Evolutionary conservation across 1,140 invertebrate species (phyloP).

Genomic region (Drosophila littoralis): DNA sequence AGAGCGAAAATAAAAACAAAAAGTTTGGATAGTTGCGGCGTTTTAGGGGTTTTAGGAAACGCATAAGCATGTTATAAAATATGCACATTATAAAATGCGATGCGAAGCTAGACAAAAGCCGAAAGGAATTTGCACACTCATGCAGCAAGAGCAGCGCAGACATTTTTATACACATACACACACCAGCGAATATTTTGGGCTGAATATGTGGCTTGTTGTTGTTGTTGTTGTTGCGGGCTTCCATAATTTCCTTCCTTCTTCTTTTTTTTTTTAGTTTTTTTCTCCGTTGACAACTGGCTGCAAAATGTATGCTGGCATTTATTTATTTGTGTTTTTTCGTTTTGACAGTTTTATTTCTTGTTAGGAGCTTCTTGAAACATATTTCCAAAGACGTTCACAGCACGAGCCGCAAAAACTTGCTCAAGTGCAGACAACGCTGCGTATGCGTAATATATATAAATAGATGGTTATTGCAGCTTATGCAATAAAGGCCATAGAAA

Average conservation of each 20-base stretch:
- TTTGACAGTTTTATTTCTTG: slow-evolving; percentile 69
- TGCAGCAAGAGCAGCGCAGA: slow-evolving; percentile 18
- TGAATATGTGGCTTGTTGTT: no score
- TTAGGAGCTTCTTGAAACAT: slow-evolving; percentile 37
- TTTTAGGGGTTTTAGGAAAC: slow-evolving; percentile 50
- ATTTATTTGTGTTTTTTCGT: slow-evolving; percentile 69
- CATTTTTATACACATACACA: slow-evolving; percentile 23
- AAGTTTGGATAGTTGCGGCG: slow-evolving; percentile 14
- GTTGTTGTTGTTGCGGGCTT: slow-evolving; percentile 42
- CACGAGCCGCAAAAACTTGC: not conserved
- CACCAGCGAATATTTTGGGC: slow-evolving; percentile 16
- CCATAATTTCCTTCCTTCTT: slow-evolving; percentile 76
- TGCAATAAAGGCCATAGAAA: slow-evolving; percentile 19
- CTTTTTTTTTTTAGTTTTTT: slow-evolving; percentile 1
- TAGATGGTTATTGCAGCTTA: slow-evolving; percentile 24
- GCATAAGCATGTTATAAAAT: slow-evolving; percentile 78
- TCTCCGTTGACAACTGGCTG: slow-evolving; percentile 66
- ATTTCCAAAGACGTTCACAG: slow-evolving; percentile 37
- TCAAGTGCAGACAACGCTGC: slow-evolving; percentile 63
- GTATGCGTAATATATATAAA: slow-evolving; percentile 53
- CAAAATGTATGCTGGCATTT: slow-evolving; percentile 73
- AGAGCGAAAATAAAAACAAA: not conserved
- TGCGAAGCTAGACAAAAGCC: slow-evolving; percentile 73
- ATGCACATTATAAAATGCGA: slow-evolving; percentile 77
- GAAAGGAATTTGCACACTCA: slow-evolving; percentile 75